Conservation (phyloP, 2,888 invertebrate genomes). For the Polietes domitor region DNA sequence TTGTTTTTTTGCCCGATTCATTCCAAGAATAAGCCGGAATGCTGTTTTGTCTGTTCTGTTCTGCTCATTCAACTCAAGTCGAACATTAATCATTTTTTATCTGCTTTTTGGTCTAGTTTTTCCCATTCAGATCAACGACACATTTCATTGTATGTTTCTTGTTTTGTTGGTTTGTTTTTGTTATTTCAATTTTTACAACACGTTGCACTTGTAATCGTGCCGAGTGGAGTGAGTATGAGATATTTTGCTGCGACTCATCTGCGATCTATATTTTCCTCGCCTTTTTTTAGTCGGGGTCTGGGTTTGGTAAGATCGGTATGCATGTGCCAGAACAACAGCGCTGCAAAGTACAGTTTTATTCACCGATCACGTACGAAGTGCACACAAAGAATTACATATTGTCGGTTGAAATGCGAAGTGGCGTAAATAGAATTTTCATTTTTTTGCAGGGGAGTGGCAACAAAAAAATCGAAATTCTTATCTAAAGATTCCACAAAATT, state of each 20-base stretch:
- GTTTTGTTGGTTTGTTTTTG: not conserved
- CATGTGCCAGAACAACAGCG: not conserved
- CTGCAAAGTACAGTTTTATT: slow-evolving; percentile 33
- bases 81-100: slow-evolving; percentile 29
- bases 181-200: not conserved
- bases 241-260: slow-evolving; percentile 18
- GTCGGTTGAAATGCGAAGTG: too few relatives aligned
- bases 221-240: not conserved
- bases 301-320: not conserved
- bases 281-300: not conserved
- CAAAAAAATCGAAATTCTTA: not conserved
- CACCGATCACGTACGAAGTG: slow-evolving; percentile 52
- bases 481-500: too few relatives aligned
- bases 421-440: too few relatives aligned
- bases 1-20: not conserved
- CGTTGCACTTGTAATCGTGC: slow-evolving; percentile 24
- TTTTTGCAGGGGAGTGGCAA: too few relatives aligned
- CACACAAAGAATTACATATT: not conserved
- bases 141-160: not conserved
- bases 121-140: not conserved
- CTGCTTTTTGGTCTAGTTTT: not conserved
- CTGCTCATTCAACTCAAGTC: not conserved
- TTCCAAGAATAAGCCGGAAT: not conserved
- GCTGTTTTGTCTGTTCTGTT: not conserved
- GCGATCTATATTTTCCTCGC: slow-evolving; percentile 22